Evolutionary conservation across 2,113 vertebrate species (phyloP).

Genomic region (Phasianus colchicus): DNA sequence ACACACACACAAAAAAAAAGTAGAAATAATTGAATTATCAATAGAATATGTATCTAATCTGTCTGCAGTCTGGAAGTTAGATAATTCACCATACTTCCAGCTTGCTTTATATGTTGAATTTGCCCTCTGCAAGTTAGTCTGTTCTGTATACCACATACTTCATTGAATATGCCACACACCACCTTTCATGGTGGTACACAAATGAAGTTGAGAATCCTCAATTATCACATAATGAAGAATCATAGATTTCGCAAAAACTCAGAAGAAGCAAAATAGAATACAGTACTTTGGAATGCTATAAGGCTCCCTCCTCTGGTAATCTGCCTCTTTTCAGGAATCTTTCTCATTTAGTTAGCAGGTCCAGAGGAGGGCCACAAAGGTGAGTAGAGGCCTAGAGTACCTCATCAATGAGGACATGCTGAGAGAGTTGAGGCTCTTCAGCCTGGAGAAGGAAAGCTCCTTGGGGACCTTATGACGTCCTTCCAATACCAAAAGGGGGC

Average conservation of each 20-base stretch:
- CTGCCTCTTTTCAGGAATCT: not conserved
- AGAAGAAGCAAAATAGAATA: conserved; percentile 52
- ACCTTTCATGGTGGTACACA: conserved; percentile 25
- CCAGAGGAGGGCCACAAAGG: too few species aligned
- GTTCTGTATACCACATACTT: conserved; percentile 10
- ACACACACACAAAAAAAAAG: not conserved
- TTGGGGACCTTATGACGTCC: too few species aligned
- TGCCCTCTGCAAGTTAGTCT: conserved; percentile 31
- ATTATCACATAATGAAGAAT: conserved; percentile 55
- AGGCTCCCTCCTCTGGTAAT: not conserved
- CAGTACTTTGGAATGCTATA: not conserved
- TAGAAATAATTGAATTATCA: not conserved
- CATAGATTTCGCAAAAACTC: conserved; percentile 45
- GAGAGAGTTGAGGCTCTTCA: too few species aligned
- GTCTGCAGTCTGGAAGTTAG: conserved; percentile 41
- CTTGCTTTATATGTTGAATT: conserved; percentile 38
- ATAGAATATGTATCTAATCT: not conserved
- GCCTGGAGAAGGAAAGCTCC: too few species aligned
- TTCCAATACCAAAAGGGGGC: too few species aligned
- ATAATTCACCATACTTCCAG: conserved; percentile 36
- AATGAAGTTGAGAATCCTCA: conserved; percentile 40
- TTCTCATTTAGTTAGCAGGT: not conserved
- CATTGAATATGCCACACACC: not conserved
- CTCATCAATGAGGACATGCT: too few species aligned
- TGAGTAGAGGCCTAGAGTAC: too few species aligned